Evolutionary conservation across 2,888 invertebrate genomes (phyloP), one percentile per base, ranked within the genome.

Genomic region (Melipona bicolor): DNA sequence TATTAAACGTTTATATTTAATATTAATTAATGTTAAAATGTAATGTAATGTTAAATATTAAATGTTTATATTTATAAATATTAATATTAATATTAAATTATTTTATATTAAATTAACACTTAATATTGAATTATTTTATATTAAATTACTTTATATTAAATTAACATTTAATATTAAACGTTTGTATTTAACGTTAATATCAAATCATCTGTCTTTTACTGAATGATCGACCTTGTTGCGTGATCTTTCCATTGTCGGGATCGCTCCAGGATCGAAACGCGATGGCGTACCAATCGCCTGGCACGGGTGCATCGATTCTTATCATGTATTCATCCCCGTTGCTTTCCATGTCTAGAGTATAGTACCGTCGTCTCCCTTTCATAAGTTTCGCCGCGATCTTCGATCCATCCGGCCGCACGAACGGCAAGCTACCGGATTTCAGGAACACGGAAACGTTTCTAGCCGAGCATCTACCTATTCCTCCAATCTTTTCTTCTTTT

Each of bases 381-480:
- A 97, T 94, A 90, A 97, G 96, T 85, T 96, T 95, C 80, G 96
- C 96, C 0, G 97, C 97, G 91, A 97, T 97, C 69, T 96, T 96
- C 67, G 97, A 97, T 84, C 97, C 97, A 92, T 98, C 97, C 3
- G 98, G 97, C 92, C 96, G 97, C 81, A 98, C 96, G 5, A 98
- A 97, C 36, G 98, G 98, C 91, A 97, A 97, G 69, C 98, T 97
- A 24, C 97, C 97, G 89, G 97, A 96, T 93, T 98, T 98, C 77
- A 98, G 94, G 92, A 97, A 96, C 90, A 97, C 95, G 87, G 96
- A 95, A 73, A 97, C 96, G 90, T 97, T 96, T 91, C 96, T 95
- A 6, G 96, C 95, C 69, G 94, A 94, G 92, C 96, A 97, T 79
- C 88, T 91, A 78, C 93, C 94, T 85, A 96, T 95, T 62, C 96